Evolutionary conservation across 2,888 invertebrate genomes (phyloP).

Genomic region (Volucella zonaria): DNA sequence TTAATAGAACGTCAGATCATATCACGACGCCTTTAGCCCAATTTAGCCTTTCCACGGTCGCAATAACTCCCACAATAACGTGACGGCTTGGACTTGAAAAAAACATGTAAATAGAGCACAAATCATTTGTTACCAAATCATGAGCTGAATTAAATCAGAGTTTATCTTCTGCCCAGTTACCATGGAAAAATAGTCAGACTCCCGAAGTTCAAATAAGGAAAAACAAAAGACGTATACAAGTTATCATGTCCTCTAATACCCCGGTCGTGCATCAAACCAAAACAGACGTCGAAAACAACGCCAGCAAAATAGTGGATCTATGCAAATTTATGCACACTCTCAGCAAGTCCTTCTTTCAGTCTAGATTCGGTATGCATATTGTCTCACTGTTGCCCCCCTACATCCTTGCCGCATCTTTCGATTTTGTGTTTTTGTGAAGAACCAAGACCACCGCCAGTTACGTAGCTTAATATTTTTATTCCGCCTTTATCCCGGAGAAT

Average conservation of each 20-base stretch:
- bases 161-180: no score
- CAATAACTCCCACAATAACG: no score
- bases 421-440: conserved; percentile 49
- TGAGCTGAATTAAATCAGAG: no score
- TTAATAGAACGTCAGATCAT: no score
- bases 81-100: no score
- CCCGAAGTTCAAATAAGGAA: no score
- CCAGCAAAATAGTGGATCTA: conserved; percentile 48
- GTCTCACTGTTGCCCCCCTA: neutral
- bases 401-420: neutral
- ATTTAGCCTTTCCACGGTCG: no score
- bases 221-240: no score
- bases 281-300: conserved; percentile 12
- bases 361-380: conserved; percentile 23
- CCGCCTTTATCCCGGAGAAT: conserved; percentile 22
- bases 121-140: no score
- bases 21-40: no score
- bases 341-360: conserved; percentile 31
- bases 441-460: conserved; percentile 57
- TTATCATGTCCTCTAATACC: conserved; percentile 14
- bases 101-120: no score
- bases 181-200: no score
- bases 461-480: conserved; percentile 44
- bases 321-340: conserved; percentile 62
- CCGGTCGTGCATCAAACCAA: neutral